These are phyloP conservation scores for Drosophila maculinotata DNA, from an alignment of 2,888 invertebrate genomes.

Conservation along the genomic window DNA sequence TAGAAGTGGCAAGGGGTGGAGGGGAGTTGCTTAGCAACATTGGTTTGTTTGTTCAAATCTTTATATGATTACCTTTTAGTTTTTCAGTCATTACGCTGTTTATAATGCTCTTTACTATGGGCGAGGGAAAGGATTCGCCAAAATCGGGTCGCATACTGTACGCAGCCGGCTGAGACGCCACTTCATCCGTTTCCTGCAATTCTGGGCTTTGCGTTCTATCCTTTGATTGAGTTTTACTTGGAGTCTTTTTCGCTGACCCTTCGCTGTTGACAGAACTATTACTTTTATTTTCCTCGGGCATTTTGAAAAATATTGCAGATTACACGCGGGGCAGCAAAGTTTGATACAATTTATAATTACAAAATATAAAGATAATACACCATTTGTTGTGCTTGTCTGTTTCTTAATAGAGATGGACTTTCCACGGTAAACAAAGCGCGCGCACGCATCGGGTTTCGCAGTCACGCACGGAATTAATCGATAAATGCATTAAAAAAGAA, in stretches of 20 bases:
- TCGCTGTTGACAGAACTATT: constrained; percentile 2
- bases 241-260: background rate
- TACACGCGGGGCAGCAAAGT: no score
- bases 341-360: no score
- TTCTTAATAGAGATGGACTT: constrained; percentile 23
- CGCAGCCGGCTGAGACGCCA: constrained; percentile 53
- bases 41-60: constrained; percentile 16
- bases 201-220: constrained; percentile 27
- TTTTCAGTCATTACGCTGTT: constrained; percentile 61
- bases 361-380: background rate
- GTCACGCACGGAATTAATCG: constrained; percentile 7
- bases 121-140: constrained; percentile 73
- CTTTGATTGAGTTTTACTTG: background rate
- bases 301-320: constrained; percentile 4
- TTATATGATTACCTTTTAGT: constrained; percentile 71
- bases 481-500: background rate
- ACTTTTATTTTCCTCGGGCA: constrained; percentile 31
- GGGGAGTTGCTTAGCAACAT: constrained; percentile 58
- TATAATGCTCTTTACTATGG: constrained; percentile 60
- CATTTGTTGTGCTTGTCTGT: constrained; percentile 3
- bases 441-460: background rate
- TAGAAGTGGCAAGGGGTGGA: background rate
- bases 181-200: constrained; percentile 30
- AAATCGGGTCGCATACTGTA: constrained; percentile 75
- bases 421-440: background rate